These are phyloP conservation scores for Plebejus argus DNA, from an alignment of 2,888 invertebrate species.

Conservation along the genomic window DNA sequence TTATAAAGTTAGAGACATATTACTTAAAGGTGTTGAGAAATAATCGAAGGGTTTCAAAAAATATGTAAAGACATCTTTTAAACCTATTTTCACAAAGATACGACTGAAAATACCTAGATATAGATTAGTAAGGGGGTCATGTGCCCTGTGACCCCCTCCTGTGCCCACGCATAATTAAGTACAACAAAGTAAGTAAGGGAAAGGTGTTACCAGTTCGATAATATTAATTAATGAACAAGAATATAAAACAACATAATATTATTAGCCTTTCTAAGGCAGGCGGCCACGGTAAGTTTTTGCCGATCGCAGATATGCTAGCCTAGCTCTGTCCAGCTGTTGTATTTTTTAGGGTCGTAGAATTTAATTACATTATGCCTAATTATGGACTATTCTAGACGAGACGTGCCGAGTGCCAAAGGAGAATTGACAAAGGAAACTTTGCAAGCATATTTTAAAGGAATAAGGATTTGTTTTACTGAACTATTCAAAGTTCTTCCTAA, in stretches of 20 bases:
- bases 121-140: too few species aligned
- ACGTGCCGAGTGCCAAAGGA: neutral
- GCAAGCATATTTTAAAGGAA: too few species aligned
- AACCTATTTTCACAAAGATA: too few species aligned
- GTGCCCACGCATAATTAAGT: neutral
- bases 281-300: neutral
- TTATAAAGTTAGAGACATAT: too few species aligned
- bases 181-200: neutral
- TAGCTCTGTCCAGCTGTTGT: neutral
- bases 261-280: slow-evolving; percentile 10
- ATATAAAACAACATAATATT: slow-evolving; percentile 5
- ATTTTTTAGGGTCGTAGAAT: neutral
- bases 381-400: neutral
- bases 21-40: too few species aligned
- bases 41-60: too few species aligned
- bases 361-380: neutral
- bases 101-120: too few species aligned
- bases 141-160: neutral
- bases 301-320: neutral
- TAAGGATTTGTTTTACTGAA: too few species aligned
- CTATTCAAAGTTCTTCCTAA: too few species aligned
- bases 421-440: too few species aligned
- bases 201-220: slow-evolving; percentile 1
- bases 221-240: neutral
- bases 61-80: too few species aligned